phyloP scores from a whole-genome alignment of 1,140 invertebrate genomes.

The Protaetia brevitarsis region DNA sequence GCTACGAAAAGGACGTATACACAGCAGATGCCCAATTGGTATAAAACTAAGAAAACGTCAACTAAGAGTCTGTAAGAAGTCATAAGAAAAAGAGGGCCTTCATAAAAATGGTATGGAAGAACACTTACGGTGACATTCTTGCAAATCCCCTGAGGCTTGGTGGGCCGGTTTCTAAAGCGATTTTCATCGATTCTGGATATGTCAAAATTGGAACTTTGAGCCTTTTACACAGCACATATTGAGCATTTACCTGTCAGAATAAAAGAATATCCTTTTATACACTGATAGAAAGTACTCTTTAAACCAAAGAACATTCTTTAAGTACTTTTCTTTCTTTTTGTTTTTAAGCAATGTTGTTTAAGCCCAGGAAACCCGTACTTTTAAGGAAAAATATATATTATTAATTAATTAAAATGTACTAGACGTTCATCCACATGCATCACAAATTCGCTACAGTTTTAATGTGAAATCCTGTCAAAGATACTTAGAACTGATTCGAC shows the following conservation, averaged over 20 bases:
- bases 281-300: not conserved
- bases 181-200: constrained; percentile 64
- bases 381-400: too few species aligned
- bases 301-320: too few species aligned
- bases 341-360: too few species aligned
- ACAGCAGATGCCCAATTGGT: constrained; percentile 85
- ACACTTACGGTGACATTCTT: constrained; percentile 52
- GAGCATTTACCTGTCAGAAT: constrained; percentile 42
- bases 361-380: too few species aligned
- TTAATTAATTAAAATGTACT: too few species aligned
- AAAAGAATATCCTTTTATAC: not conserved
- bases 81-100: constrained; percentile 2
- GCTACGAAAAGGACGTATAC: constrained; percentile 85
- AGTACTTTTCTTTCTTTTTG: too few species aligned
- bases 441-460: too few species aligned
- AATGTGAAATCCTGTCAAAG: too few species aligned
- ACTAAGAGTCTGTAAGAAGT: constrained; percentile 54
- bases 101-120: not conserved
- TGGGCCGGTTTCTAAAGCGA: constrained; percentile 61
- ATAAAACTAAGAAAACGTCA: constrained; percentile 70
- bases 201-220: constrained; percentile 46
- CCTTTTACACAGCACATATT: constrained; percentile 47
- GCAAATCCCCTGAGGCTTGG: constrained; percentile 55
- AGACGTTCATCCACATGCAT: too few species aligned
- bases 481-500: too few species aligned